Evolutionary conservation across 2,113 vertebrate species (phyloP).

Genomic region (Cyprinodon variegatus): DNA sequence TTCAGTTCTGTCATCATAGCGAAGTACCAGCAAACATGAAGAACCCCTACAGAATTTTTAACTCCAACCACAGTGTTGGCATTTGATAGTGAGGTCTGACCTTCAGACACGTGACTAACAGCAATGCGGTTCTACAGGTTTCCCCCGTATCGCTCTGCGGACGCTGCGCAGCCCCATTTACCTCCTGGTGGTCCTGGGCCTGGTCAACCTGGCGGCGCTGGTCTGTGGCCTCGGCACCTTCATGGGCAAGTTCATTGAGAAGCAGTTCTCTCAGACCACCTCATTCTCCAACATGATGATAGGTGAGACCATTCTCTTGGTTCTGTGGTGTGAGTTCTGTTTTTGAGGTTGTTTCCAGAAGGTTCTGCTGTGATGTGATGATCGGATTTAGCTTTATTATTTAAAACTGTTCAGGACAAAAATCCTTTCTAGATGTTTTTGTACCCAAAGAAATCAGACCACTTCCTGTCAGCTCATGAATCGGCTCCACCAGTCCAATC

Average conservation of each 20-base stretch:
- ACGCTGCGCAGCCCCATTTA: constrained; percentile 86
- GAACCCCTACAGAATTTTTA: neutral
- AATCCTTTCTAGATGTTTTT: no score
- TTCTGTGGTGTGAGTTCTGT: no score
- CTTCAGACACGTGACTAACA: neutral
- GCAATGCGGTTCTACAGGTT: constrained; percentile 72
- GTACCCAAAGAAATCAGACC: no score
- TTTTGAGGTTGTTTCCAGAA: neutral
- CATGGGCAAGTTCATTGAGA: constrained; percentile 92
- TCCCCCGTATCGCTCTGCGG: constrained; percentile 84
- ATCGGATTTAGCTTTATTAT: no score
- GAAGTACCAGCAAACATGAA: neutral
- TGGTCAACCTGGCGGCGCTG: constrained; percentile 87
- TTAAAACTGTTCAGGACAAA: no score
- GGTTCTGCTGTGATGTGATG: neutral
- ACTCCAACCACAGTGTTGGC: neutral
- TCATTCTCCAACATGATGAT: constrained; percentile 90
- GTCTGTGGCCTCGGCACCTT: constrained; percentile 89
- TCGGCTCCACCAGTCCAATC: no score
- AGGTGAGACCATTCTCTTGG: constrained; percentile 66
- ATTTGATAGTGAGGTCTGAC: neutral
- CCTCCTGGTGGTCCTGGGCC: constrained; percentile 89
- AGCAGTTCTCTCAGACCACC: constrained; percentile 85
- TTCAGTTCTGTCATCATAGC: neutral
- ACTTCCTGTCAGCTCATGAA: no score